A percentile compares a stretch with the other conserved stretches of the same genome.
Conservation (phyloP, 2,888 invertebrate genomes). For the Elegia similella region DNA sequence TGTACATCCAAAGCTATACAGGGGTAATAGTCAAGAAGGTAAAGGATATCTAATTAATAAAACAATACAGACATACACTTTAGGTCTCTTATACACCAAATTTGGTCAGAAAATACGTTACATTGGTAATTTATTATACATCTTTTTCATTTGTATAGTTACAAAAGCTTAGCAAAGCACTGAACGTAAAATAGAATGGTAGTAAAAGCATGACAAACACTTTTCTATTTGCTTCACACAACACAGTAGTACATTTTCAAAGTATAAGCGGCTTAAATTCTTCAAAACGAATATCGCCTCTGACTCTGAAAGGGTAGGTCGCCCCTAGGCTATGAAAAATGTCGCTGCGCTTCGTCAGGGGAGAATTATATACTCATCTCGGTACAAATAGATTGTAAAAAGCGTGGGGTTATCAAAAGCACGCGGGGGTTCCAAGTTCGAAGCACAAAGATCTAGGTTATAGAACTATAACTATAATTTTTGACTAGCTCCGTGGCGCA, state of each 20-base stretch:
- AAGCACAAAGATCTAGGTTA: neutral
- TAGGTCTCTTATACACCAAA: no score
- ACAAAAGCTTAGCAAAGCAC: no score
- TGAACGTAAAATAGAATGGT: neutral
- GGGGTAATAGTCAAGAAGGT: no score
- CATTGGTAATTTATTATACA: no score
- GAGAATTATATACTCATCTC: constrained; percentile 71
- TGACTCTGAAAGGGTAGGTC: constrained; percentile 37
- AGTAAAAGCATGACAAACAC: neutral
- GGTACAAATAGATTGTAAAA: constrained; percentile 74
- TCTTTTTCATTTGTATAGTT: no score
- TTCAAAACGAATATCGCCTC: constrained; percentile 26
- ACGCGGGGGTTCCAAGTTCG: constrained; percentile 40
- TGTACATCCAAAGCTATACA: no score
- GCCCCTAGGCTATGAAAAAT: constrained; percentile 61
- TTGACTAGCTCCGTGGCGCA: no score
- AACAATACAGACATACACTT: no score
- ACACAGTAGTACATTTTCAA: constrained; percentile 5
- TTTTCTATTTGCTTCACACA: neutral
- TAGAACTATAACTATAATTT: neutral
- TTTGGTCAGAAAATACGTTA: no score
- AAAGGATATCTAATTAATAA: no score
- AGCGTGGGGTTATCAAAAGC: constrained; percentile 61
- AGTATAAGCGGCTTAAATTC: constrained; percentile 14
- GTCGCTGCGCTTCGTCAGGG: constrained; percentile 52